Base-by-base conservation (phyloP, 2,797 vertebrate genomes). In the Hippocampus kuda region DNA sequence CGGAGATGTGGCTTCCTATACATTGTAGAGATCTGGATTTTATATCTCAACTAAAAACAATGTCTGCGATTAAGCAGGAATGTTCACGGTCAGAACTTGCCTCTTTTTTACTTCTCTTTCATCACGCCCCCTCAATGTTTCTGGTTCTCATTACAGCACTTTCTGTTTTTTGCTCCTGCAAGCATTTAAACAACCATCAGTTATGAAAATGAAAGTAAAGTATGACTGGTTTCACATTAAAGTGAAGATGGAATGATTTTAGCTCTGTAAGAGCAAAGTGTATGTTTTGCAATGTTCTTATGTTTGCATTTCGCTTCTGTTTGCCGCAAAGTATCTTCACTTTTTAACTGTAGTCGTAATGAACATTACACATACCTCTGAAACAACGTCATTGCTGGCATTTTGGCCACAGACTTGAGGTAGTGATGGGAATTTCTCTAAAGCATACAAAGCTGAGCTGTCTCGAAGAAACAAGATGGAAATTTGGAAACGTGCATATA, bases 1-100 rank as follows among this genome's bases (percentile, higher is more conserved):
- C 34, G 62, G n/a, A 67, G 68, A 61, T 63, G 10, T 15, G 13
- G 72, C 77, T 62, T 72, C 64, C 70, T 72, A 65, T 64, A 61
- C 68, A 66, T 79, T 66, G 77, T 74, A 85, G 84, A 79, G 67
- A 71, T 85, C 77, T 69, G 82, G 73, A 77, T 88, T 85, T 72
- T 83, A 64, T 70, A 65, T 75, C 70, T 66, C 15, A 0, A 69
- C 74, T 78, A 71, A 27, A 60, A 68, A 71, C 27, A 54, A 60
- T 59, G 56, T 27, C 13, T 42, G 24, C 68, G 73, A 75, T 80
- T 84, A 81, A 86, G 65, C 68, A 79, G 73, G 74, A 79, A 70
- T 66, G 60, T 42, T n/a, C 38, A 69, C 4, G 2, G 61, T 73
- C 71, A 51, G 53, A 67, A 65, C 68, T 63, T 63, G 53, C 18